A percentile compares a stretch with the other conserved stretches of the same genome.
Conservation (phyloP, 35 echinoderm and acorn worm species). For the Apostichopus parvimensis region DNA sequence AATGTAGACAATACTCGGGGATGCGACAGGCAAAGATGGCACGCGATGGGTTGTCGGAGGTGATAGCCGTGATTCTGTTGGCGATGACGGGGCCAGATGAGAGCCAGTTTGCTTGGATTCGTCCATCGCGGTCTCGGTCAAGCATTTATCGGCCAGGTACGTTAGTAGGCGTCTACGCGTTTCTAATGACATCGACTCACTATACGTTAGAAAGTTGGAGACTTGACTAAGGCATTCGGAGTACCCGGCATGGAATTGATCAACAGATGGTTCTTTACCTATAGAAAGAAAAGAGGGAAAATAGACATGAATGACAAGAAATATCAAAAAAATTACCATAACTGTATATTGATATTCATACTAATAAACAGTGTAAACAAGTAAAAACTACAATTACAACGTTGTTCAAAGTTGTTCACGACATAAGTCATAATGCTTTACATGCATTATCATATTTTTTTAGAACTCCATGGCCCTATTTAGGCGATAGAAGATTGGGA, state of each 20-base stretch:
- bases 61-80: not conserved
- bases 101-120: not conserved
- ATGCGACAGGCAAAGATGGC: not conserved
- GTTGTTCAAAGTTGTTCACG: not conserved
- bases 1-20: not conserved
- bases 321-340: not conserved
- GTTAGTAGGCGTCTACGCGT: constrained; percentile 73
- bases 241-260: constrained; percentile 87
- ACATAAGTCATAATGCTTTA: not conserved
- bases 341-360: too few relatives aligned
- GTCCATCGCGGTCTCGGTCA: constrained; percentile 41
- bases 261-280: constrained; percentile 40
- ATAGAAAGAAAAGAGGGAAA: not conserved
- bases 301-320: not conserved
- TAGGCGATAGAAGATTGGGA: too few relatives aligned
- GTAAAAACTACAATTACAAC: not conserved
- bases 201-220: constrained; percentile 70
- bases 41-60: not conserved
- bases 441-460: not conserved
- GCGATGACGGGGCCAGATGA: constrained; percentile 1
- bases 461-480: too few relatives aligned
- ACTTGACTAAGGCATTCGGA: constrained; percentile 87
- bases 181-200: constrained; percentile 77
- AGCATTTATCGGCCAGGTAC: constrained; percentile 68
- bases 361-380: not conserved